A percentile compares a stretch with the other conserved stretches of the same genome.
Conservation (phyloP, 2,888 invertebrate genomes). For the Lepidonotus clava region DNA sequence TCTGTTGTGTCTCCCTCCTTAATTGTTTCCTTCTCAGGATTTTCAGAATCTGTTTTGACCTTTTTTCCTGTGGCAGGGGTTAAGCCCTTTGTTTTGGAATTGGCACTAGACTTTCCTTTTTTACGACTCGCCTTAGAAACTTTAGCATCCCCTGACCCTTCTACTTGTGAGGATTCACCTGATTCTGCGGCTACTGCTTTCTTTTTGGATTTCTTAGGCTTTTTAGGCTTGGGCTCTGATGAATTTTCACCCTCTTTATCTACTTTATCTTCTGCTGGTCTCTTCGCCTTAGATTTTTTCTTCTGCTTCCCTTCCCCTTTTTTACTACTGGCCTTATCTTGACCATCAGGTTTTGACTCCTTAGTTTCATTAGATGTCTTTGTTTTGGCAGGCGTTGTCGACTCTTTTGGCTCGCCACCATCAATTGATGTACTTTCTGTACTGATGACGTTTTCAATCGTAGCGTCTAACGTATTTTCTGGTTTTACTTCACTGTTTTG, state of each 20-base stretch:
- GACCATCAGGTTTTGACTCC: not conserved
- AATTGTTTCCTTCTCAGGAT: not conserved
- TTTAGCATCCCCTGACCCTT: not conserved
- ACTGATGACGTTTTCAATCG: not conserved
- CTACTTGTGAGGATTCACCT: not conserved
- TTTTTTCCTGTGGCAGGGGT: not conserved
- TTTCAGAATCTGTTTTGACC: not conserved
- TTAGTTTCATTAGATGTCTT: not conserved
- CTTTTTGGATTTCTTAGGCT: constrained; percentile 35
- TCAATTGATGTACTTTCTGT: not conserved
- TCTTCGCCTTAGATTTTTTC: constrained; percentile 5
- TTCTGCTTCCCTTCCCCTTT: not conserved
- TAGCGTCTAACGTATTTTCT: not conserved
- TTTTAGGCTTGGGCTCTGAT: constrained; percentile 33
- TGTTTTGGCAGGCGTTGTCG: not conserved
- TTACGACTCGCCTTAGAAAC: not conserved
- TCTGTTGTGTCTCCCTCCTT: not conserved
- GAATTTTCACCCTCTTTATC: not conserved
- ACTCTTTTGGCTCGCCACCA: not conserved
- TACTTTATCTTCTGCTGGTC: not conserved
- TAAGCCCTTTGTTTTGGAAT: not conserved
- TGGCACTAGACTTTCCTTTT: not conserved
- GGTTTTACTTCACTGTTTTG: not conserved
- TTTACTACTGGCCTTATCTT: not conserved
- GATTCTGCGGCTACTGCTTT: not conserved